Evolutionary conservation across 1,140 invertebrate genomes (phyloP).

Genomic region (Anastatus disparis): DNA sequence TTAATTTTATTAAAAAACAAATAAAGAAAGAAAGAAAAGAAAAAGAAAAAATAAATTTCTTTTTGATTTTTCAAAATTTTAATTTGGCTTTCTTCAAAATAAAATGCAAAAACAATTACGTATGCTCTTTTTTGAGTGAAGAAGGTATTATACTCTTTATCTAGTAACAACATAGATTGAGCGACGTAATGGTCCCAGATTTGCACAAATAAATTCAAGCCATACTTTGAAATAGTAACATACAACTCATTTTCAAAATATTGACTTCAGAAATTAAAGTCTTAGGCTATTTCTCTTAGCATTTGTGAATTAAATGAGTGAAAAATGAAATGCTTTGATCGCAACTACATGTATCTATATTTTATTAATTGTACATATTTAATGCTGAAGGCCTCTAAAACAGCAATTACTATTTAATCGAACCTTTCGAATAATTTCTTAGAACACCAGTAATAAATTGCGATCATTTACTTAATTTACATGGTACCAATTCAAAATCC

Average conservation of each 20-base stretch:
- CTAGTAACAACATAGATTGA: slow-evolving; percentile 23
- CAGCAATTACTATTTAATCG: slow-evolving; percentile 23
- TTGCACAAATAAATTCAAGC: slow-evolving; percentile 15
- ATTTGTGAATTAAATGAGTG: slow-evolving; percentile 4
- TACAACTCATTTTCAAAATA: not conserved
- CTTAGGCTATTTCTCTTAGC: not conserved
- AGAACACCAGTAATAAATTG: slow-evolving; percentile 25
- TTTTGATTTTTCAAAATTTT: slow-evolving; percentile 43
- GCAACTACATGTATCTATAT: slow-evolving; percentile 15
- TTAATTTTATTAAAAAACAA: not conserved
- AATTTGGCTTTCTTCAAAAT: slow-evolving; percentile 27
- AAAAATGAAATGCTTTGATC: slow-evolving; percentile 33
- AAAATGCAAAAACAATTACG: slow-evolving; percentile 42
- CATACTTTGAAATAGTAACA: slow-evolving; percentile 5
- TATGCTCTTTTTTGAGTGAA: slow-evolving; percentile 42
- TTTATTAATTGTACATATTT: slow-evolving; percentile 18
- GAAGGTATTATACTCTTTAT: slow-evolving; percentile 38
- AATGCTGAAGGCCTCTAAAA: slow-evolving; percentile 21
- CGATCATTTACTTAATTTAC: slow-evolving; percentile 51
- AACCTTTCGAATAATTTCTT: slow-evolving; percentile 14
- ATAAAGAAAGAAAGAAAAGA: slow-evolving; percentile 12
- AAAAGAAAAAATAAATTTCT: no score
- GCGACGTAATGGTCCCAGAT: slow-evolving; percentile 35
- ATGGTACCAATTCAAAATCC: slow-evolving; percentile 50
- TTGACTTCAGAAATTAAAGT: slow-evolving; percentile 10